These are phyloP conservation scores for Diorhabda elongata DNA, from an alignment of 1,140 invertebrate genomes.

Conservation along the genomic window DNA sequence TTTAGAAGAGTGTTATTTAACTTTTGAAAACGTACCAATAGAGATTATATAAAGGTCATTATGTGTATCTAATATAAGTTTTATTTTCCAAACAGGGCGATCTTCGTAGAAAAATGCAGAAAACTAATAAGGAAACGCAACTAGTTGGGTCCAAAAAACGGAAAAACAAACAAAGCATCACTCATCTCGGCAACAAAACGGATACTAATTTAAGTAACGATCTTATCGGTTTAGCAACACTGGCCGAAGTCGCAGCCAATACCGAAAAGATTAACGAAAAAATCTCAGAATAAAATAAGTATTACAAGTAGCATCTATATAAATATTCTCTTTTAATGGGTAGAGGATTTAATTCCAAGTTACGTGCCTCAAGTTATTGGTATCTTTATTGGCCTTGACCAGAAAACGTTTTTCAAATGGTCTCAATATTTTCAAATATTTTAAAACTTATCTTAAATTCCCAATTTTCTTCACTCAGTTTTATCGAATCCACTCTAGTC, in stretches of 20 bases:
- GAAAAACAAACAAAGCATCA: slow-evolving; percentile 48
- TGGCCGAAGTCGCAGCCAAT: slow-evolving; percentile 53
- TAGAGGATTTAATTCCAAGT: not conserved
- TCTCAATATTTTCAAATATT: too few species aligned
- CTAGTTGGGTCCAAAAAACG: slow-evolving; percentile 55
- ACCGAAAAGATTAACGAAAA: slow-evolving; percentile 40
- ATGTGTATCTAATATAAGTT: too few species aligned
- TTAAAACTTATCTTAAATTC: too few species aligned
- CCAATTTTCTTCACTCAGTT: too few species aligned
- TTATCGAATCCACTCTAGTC: too few species aligned
- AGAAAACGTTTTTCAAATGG: too few species aligned
- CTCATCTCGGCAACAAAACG: slow-evolving; percentile 41
- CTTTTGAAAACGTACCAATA: too few species aligned
- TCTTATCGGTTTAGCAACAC: slow-evolving; percentile 52
- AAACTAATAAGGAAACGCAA: slow-evolving; percentile 51
- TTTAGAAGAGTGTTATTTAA: too few species aligned
- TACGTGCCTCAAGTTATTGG: slow-evolving; percentile 6
- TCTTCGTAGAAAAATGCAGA: slow-evolving; percentile 36
- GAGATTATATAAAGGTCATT: too few species aligned
- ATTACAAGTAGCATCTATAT: not conserved
- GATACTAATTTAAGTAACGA: slow-evolving; percentile 44
- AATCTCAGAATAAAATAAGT: slow-evolving; percentile 17
- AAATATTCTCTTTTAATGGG: not conserved
- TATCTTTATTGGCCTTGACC: not conserved
- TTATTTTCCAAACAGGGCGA: not conserved